phyloP scores from a whole-genome alignment of 2,797 vertebrate species.

The Lutjanus argentimaculatus region DNA sequence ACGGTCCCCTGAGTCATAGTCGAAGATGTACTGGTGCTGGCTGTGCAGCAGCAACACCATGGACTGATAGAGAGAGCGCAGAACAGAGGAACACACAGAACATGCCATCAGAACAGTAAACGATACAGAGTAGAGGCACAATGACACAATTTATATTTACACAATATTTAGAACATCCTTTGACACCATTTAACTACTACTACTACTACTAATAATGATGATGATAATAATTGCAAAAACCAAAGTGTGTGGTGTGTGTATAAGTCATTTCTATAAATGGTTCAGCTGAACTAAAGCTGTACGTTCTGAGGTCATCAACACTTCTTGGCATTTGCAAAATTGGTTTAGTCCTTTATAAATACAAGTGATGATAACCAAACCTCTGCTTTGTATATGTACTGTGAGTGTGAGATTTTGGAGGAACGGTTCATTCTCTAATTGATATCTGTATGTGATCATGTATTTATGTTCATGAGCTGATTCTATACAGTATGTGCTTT shows the following conservation, averaged over 20 bases:
- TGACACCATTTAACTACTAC: background rate
- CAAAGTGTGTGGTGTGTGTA: no score
- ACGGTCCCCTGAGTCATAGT: constrained; percentile 95
- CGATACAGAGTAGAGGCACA: background rate
- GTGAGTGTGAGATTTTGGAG: no score
- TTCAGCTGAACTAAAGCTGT: background rate
- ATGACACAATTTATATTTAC: background rate
- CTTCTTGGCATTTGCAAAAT: background rate
- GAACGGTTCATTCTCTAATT: no score
- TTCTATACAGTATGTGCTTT: no score
- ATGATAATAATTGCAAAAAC: background rate
- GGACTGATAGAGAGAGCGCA: constrained; percentile 87
- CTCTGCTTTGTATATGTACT: no score
- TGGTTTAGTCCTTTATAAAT: background rate
- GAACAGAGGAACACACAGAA: constrained; percentile 11
- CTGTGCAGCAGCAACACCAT: constrained; percentile 99
- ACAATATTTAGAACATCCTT: background rate
- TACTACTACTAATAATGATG: no score
- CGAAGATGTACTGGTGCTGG: constrained; percentile 98
- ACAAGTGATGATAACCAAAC: no score
- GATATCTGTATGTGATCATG: no score
- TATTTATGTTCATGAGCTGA: no score
- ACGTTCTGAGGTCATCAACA: background rate
- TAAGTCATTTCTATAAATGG: background rate
- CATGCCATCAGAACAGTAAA: constrained; percentile 44